Percentiles rank a stretch among this genome's conserved stretches.
Conservation (phyloP, 2,797 vertebrate genomes). For the Parotocinclus haroldoi region DNA sequence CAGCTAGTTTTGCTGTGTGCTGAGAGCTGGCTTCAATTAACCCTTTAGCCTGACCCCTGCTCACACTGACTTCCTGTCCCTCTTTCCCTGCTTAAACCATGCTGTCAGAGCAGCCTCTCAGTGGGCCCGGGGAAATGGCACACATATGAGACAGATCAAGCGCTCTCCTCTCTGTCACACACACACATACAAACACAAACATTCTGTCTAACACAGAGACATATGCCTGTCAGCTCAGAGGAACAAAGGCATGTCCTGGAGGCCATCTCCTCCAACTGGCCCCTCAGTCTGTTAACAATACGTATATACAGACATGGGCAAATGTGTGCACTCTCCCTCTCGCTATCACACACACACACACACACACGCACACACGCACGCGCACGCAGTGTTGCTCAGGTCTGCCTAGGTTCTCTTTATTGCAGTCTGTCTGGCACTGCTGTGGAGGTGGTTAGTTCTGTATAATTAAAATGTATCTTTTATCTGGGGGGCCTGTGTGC, state of each 20-base stretch:
- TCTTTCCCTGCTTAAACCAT: constrained; percentile 56
- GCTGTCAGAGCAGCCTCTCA: constrained; percentile 69
- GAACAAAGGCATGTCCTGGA: constrained; percentile 79
- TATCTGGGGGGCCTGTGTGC: constrained; percentile 56
- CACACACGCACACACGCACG: constrained; percentile 15
- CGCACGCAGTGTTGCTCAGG: constrained; percentile 29
- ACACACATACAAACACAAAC: constrained; percentile 51
- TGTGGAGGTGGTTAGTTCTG: constrained; percentile 43
- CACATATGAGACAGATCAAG: constrained; percentile 88
- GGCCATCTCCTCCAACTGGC: constrained; percentile 75
- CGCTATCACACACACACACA: constrained; percentile 7
- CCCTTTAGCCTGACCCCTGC: constrained; percentile 71
- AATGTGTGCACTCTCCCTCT: constrained; percentile 8
- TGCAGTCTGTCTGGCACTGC: constrained; percentile 45
- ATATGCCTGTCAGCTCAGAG: constrained; percentile 81
- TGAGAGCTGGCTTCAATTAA: constrained; percentile 73
- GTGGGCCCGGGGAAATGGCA: constrained; percentile 73
- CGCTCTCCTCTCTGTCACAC: constrained; percentile 61
- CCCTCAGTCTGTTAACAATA: constrained; percentile 79
- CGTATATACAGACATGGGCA: constrained; percentile 45
- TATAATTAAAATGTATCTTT: constrained; percentile 63
- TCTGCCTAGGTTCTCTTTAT: constrained; percentile 41
- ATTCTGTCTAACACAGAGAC: constrained; percentile 67
- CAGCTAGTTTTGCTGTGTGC: constrained; percentile 24
- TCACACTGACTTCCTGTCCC: constrained; percentile 63